Evolutionary conservation across 1,140 invertebrate species (phyloP), one percentile per base, ranked within the genome.

Genomic region (Spodoptera litura): DNA sequence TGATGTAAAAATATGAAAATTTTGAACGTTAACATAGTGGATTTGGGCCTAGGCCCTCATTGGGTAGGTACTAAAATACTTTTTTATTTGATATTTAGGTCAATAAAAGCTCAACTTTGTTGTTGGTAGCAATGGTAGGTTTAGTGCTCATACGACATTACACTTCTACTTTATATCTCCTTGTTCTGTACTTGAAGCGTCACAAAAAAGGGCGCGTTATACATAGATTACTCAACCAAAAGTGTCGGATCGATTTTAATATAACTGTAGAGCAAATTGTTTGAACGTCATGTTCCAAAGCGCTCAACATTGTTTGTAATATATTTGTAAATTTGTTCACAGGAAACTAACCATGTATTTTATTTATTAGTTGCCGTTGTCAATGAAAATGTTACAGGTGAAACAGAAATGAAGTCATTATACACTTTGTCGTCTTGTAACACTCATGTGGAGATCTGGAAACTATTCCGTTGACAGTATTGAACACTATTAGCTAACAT

Each of bases 161-260:
- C 11, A 52, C 25, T 70, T 49, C 38, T 53, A 35, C 20, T 53
- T n/a, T 52, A 31, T 53, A 66, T 38, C 15, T 66, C 35, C 49
- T 15, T 70, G 66, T 70, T 53, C 49, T 20, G 20, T 20, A 20
- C 20, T 20, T 20, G 1, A 20, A 53, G 11, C 10, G 61, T 44
- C 10, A 70, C 25, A 25, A 35, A 25, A 35, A 52, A 52, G 49
- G 20, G 4, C 66, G 27, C 11, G 13, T 53, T 44, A 52, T n/a
- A 53, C 10, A 13, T 53, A 27, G 49, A 20, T 38, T 25, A 66
- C 38, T 25, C 12, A 70, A 52, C 66, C 20, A 6, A 70, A 70
- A 49, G 38, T 66, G 38, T 66, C 38, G 62, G 15, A 51, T 66
- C 62, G 38, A 66, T 66, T 64, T 64, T 35, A 66, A 51, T 10